phyloP scores from a whole-genome alignment of 1,140 invertebrate species.

The Cyclargus thomasi region DNA sequence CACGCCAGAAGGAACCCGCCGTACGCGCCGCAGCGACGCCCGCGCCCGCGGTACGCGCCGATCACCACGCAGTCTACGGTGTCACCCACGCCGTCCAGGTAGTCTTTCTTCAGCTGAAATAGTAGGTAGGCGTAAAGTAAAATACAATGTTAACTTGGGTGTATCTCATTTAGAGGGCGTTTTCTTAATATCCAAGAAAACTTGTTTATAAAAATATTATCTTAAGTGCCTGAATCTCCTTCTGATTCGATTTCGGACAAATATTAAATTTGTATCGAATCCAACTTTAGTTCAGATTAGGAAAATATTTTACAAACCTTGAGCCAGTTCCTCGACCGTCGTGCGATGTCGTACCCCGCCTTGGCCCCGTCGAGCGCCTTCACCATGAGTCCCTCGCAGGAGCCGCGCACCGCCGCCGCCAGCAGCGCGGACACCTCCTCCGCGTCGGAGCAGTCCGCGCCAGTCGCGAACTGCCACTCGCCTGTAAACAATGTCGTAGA shows the following conservation, averaged over 20 bases:
- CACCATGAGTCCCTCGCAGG: slow-evolving; percentile 99
- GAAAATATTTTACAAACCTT: slow-evolving; percentile 75
- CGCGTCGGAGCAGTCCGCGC: slow-evolving; percentile 87
- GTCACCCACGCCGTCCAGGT: slow-evolving; percentile 95
- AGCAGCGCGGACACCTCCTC: slow-evolving; percentile 97
- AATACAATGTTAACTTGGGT: too few relatives aligned
- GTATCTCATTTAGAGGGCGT: too few relatives aligned
- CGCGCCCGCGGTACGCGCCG: slow-evolving; percentile 95
- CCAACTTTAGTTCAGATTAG: too few relatives aligned
- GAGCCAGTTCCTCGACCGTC: slow-evolving; percentile 97
- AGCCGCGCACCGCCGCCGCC: slow-evolving; percentile 89
- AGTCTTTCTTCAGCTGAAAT: slow-evolving; percentile 94
- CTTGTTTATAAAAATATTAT: too few relatives aligned
- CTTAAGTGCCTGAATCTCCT: too few relatives aligned
- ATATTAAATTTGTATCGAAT: too few relatives aligned
- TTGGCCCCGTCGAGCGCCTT: slow-evolving; percentile 93
- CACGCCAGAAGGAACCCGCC: slow-evolving; percentile 98
- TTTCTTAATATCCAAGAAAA: too few relatives aligned
- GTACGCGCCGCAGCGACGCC: slow-evolving; percentile 94
- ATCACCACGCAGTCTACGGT: slow-evolving; percentile 97
- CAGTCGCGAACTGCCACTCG: slow-evolving; percentile 92
- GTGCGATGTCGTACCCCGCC: slow-evolving; percentile 98
- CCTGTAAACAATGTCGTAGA: slow-evolving; percentile 49
- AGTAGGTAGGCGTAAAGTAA: too few relatives aligned
- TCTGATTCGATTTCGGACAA: too few relatives aligned